phyloP scores from a whole-genome alignment of 2,888 invertebrate species.

The Xestobium rufovillosum region DNA sequence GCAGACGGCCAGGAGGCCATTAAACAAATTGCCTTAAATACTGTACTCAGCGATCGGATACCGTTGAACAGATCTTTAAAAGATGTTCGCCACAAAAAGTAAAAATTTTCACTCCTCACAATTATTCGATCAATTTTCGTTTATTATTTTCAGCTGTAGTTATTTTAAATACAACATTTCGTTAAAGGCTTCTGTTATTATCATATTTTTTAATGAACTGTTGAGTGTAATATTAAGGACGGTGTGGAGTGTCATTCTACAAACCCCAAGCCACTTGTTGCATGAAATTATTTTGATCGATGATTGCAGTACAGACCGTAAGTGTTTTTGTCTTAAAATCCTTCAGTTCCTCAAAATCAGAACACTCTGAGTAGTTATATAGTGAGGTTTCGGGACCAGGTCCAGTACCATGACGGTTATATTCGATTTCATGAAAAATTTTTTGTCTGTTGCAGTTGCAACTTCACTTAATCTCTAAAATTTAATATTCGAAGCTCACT shows the following conservation, averaged over 20 bases:
- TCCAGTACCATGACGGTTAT: no score
- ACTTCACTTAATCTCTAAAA: no score
- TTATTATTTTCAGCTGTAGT: slow-evolving; percentile 51
- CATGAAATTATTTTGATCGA: slow-evolving; percentile 94
- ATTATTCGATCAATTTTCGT: no score
- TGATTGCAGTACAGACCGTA: slow-evolving; percentile 78
- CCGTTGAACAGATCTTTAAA: slow-evolving; percentile 72
- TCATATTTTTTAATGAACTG: slow-evolving; percentile 72
- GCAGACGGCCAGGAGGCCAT: slow-evolving; percentile 64
- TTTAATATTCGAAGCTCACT: no score
- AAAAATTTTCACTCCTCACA: no score
- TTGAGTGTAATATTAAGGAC: slow-evolving; percentile 71
- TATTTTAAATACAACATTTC: slow-evolving; percentile 54
- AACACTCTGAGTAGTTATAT: no score
- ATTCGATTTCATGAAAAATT: no score
- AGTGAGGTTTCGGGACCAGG: no score
- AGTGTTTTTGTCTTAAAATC: no score
- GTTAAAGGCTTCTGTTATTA: slow-evolving; percentile 59
- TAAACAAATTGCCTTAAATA: slow-evolving; percentile 80
- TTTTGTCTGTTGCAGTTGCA: no score
- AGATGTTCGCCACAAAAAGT: slow-evolving; percentile 51
- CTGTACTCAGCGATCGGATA: slow-evolving; percentile 80
- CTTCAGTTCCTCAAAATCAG: no score
- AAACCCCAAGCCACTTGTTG: slow-evolving; percentile 61
- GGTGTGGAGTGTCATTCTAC: slow-evolving; percentile 81